Evolutionary conservation across 1,140 invertebrate genomes (phyloP), one percentile per base, ranked within the genome.

Genomic region (Macrotrachela quadricornifera): DNA sequence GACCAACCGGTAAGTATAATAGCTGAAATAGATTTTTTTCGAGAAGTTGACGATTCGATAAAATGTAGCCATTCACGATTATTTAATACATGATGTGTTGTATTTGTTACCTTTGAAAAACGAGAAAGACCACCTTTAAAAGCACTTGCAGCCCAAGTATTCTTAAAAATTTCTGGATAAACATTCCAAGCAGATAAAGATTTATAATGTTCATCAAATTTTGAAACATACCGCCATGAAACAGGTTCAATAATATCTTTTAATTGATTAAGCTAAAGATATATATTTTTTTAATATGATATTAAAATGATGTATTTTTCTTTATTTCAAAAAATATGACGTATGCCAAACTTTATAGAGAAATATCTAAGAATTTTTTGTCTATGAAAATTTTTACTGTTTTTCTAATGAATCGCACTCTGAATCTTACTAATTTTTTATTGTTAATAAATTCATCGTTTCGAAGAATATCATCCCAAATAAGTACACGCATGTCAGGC

Each of bases 1-100:
- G 51, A 53, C 51, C 51, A 53, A 39, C 51, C 51, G 6, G 51
- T 53, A n/a, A 53, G 11, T 30, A 53, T 40, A n/a, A 53, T 47
- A 18, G 44, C 51, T 40, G 38, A 46, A 13, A 53, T 43, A 40
- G 21, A 30, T 4, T 30, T 30, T 8, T 53, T 53, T 16, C 42
- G 37, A 30, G 44, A 15, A 17, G 39, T 53, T 30, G 45, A 38
- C 16, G 17, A 46, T 37, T 30, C 18, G 9, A 53, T 47, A 16
- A 48, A 39, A n/a, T 40, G 42, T 30, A 53, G 30, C 51, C 51
- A 53, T 17, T 44, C 46, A 12, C 37, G 14, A 40, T 53, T 44
- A 42, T 53, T 53, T 10, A 11, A 30, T 36, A n/a, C 37, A 17
- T 53, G 51, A 39, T 46, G 45, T 40, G 46, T 18, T 17, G 51